Evolutionary conservation across 1,140 invertebrate genomes (phyloP).

Genomic region (Drosophila kanapiae): DNA sequence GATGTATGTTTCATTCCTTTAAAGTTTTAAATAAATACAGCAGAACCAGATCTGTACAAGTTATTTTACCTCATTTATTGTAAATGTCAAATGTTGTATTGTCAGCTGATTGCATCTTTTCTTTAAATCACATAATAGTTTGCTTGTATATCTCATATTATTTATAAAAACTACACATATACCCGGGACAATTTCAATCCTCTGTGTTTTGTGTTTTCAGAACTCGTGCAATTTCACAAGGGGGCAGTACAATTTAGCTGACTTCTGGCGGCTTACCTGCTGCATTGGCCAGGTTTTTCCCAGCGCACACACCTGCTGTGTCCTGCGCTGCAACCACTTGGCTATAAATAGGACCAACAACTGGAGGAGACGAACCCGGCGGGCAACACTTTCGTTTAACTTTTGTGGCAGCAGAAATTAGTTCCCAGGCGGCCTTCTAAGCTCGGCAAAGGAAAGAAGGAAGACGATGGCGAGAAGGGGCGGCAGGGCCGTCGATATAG

Average conservation of each 20-base stretch:
- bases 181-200: not conserved
- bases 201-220: not conserved
- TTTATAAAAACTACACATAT: too few species aligned
- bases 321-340: slow-evolving; percentile 24
- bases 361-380: slow-evolving; percentile 34
- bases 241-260: slow-evolving; percentile 26
- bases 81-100: too few species aligned
- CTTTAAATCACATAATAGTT: too few species aligned
- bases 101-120: too few species aligned
- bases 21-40: too few species aligned
- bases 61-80: too few species aligned
- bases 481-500: slow-evolving; percentile 12
- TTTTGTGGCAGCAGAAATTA: slow-evolving; percentile 41
- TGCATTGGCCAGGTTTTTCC: slow-evolving; percentile 15
- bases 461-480: not conserved
- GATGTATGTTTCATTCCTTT: not conserved
- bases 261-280: slow-evolving; percentile 18
- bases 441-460: not conserved
- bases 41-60: too few species aligned
- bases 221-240: slow-evolving; percentile 6
- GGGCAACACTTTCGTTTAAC: slow-evolving; percentile 58
- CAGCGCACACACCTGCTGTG: slow-evolving; percentile 1
- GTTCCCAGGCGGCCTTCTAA: slow-evolving; percentile 44
- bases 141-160: too few species aligned
- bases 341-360: slow-evolving; percentile 55